phyloP scores from a whole-genome alignment of 1,140 invertebrate genomes.

The Pararge aegeria region DNA sequence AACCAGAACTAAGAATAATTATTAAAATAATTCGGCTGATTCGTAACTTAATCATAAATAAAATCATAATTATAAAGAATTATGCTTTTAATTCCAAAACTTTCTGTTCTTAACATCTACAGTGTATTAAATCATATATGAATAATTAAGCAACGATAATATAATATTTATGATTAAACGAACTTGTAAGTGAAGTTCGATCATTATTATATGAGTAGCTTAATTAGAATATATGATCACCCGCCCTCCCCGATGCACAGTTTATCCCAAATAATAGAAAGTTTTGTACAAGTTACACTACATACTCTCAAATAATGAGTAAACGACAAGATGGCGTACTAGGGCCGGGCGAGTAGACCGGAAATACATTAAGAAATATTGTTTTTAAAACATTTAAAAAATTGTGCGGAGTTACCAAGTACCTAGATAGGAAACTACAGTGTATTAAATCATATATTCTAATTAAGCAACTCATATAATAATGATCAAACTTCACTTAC shows the following conservation, averaged over 20 bases:
- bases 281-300: background rate
- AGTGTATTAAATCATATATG: slow-evolving; percentile 24
- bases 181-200: slow-evolving; percentile 33
- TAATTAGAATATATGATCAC: slow-evolving; percentile 24
- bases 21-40: background rate
- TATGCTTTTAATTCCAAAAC: slow-evolving; percentile 12
- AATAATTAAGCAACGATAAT: slow-evolving; percentile 26
- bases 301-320: background rate
- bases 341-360: background rate
- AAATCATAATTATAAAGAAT: background rate
- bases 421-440: background rate
- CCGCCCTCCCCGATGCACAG: slow-evolving; percentile 5
- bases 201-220: slow-evolving; percentile 33
- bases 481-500: slow-evolving; percentile 31
- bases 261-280: background rate
- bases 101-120: slow-evolving; percentile 28
- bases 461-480: slow-evolving; percentile 30
- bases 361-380: background rate
- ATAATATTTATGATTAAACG: slow-evolving; percentile 33
- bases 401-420: background rate
- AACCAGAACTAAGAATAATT: background rate
- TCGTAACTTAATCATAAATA: background rate
- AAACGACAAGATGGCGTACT: background rate
- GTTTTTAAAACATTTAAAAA: background rate
- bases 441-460: slow-evolving; percentile 30